A percentile compares a stretch with the other conserved stretches of the same genome.
These are phyloP conservation scores for Pollenia labialis DNA, from an alignment of 2,888 invertebrate species.

Conservation along the genomic window DNA sequence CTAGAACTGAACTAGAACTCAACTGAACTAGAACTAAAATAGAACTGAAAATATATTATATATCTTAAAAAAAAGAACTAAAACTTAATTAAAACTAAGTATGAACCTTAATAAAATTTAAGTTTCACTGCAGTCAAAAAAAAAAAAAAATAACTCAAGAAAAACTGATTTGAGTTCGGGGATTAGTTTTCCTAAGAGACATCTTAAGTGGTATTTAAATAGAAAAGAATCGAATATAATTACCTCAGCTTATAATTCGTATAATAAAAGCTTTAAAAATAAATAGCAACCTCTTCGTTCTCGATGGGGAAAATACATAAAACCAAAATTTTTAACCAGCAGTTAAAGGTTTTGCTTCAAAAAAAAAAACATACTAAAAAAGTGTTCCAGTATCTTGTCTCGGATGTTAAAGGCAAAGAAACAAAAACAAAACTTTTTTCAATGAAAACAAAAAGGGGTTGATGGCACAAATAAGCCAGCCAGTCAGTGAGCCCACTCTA, in stretches of 20 bases:
- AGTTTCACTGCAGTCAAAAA: no score
- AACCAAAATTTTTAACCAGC: no score
- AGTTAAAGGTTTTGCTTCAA: slow-evolving; percentile 5
- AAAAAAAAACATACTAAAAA: not conserved
- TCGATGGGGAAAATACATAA: not conserved
- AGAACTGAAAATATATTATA: no score
- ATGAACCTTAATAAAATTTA: no score
- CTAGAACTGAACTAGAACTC: not conserved
- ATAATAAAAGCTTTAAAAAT: not conserved
- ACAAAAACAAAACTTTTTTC: slow-evolving; percentile 6
- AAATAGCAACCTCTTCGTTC: not conserved
- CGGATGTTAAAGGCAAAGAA: not conserved
- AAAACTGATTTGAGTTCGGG: no score
- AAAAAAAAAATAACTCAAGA: no score
- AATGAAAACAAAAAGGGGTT: slow-evolving; percentile 44
- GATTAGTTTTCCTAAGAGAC: no score
- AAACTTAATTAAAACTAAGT: no score
- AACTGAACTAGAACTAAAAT: no score
- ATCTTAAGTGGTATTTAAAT: not conserved
- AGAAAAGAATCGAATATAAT: slow-evolving; percentile 15
- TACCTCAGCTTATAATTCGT: not conserved
- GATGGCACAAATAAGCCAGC: slow-evolving; percentile 2
- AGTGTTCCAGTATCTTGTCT: not conserved
- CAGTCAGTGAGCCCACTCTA: not conserved
- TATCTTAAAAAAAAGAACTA: no score